A percentile compares a stretch with the other conserved stretches of the same genome.
These are phyloP conservation scores for Pristionchus japonicus DNA, from an alignment of 2,888 invertebrate genomes.

Conservation along the genomic window DNA sequence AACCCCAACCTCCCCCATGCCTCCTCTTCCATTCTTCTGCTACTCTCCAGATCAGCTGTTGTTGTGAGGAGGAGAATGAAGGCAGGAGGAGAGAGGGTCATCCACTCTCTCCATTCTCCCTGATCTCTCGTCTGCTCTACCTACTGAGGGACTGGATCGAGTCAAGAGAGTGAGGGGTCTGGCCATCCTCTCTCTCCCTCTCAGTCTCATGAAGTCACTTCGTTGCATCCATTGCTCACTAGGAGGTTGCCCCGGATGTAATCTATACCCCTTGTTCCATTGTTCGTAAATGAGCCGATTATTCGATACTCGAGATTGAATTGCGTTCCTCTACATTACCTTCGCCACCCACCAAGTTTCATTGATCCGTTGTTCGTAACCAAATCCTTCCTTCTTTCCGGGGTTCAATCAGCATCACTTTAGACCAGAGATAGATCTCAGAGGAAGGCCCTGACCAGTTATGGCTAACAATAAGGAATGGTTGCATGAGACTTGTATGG, in stretches of 20 bases:
- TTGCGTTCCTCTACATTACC: too few species aligned
- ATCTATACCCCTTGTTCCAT: background rate
- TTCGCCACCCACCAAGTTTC: background rate
- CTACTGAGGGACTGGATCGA: background rate
- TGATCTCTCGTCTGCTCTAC: background rate
- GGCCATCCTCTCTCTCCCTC: background rate
- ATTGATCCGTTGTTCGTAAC: background rate
- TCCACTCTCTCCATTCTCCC: background rate
- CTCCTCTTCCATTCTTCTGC: background rate
- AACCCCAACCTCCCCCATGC: background rate
- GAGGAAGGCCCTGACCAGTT: background rate
- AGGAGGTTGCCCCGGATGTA: conserved; percentile 7
- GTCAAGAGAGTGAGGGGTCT: background rate
- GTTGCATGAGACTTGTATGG: conserved; percentile 37
- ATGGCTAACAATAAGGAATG: conserved; percentile 18
- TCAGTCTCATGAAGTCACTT: background rate
- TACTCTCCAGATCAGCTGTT: conserved; percentile 20
- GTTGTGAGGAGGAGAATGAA: background rate
- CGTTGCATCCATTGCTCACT: background rate
- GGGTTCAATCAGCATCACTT: background rate
- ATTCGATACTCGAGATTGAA: background rate
- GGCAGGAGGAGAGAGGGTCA: background rate
- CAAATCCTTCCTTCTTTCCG: background rate
- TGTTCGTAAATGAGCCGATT: background rate
- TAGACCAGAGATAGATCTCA: background rate